Conservation (phyloP, 2,888 invertebrate species). For the Choristoneura rosaceana region DNA sequence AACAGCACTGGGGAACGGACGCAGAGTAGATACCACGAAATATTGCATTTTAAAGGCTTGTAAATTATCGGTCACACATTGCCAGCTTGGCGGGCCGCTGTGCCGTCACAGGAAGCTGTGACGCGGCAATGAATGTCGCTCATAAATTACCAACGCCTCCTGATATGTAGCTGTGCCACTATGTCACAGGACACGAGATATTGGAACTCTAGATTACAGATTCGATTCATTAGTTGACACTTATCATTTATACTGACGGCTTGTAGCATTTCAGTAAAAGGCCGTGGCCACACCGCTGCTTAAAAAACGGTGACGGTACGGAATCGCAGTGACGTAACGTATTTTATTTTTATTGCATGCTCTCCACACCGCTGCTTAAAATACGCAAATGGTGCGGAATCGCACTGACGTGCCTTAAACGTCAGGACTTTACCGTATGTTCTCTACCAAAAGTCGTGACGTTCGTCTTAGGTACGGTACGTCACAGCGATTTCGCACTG, state of each 20-base stretch:
- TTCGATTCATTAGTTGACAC: background rate
- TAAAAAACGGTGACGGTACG: no score
- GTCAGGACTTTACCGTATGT: no score
- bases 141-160: slow-evolving; percentile 51
- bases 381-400: no score
- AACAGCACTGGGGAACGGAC: slow-evolving; percentile 7
- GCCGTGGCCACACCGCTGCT: no score
- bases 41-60: slow-evolving; percentile 44
- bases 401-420: no score
- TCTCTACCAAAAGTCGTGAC: no score
- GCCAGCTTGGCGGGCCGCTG: slow-evolving; percentile 47
- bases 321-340: no score
- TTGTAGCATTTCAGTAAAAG: background rate
- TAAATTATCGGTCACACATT: slow-evolving; percentile 53
- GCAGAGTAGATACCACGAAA: slow-evolving; percentile 32
- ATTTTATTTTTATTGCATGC: no score
- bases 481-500: no score
- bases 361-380: no score
- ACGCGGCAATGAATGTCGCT: slow-evolving; percentile 55
- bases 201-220: slow-evolving; percentile 39
- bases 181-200: slow-evolving; percentile 40
- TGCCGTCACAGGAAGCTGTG: slow-evolving; percentile 52
- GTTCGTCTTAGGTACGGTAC: no score
- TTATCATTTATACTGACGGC: background rate
- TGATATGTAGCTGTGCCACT: slow-evolving; percentile 47